phyloP scores from a whole-genome alignment of 2,113 vertebrate genomes.

The Callipepla californica region DNA sequence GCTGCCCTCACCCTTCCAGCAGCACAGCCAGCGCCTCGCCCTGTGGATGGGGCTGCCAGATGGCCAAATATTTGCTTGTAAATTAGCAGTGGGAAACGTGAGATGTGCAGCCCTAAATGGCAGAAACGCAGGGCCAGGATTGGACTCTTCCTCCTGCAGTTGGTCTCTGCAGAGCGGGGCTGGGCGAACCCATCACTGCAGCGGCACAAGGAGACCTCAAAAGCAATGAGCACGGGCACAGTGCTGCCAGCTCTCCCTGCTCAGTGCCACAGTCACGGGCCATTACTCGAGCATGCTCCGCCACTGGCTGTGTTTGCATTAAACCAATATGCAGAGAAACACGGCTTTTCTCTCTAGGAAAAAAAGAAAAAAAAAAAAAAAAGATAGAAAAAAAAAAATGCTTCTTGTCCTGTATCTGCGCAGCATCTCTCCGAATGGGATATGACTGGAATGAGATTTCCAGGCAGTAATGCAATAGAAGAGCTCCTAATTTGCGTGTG shows the following conservation, averaged over 20 bases:
- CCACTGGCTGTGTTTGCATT: constrained; percentile 45
- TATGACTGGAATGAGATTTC: constrained; percentile 59
- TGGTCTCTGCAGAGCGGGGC: not conserved
- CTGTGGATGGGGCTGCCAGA: constrained; percentile 23
- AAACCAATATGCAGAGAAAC: constrained; percentile 32
- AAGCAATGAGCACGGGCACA: fast-evolving
- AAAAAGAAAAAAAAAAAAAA: not conserved
- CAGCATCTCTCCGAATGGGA: constrained; percentile 54
- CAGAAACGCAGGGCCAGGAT: not conserved
- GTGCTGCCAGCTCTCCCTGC: not conserved
- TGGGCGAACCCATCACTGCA: not conserved
- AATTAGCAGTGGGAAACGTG: constrained; percentile 29
- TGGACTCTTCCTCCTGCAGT: not conserved
- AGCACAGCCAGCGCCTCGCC: not conserved
- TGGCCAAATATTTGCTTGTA: constrained; percentile 57
- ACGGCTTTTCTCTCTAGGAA: constrained; percentile 44
- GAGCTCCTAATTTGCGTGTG: not conserved
- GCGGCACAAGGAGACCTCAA: not conserved
- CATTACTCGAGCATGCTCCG: not conserved
- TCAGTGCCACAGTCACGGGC: not conserved
- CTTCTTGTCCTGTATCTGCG: constrained; percentile 37
- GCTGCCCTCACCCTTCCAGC: not conserved
- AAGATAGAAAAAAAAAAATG: not conserved
- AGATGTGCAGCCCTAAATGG: not conserved
- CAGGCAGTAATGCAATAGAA: constrained; percentile 61